Evolutionary conservation across 2,797 vertebrate genomes (phyloP).

Genomic region (Enoplosus armatus): DNA sequence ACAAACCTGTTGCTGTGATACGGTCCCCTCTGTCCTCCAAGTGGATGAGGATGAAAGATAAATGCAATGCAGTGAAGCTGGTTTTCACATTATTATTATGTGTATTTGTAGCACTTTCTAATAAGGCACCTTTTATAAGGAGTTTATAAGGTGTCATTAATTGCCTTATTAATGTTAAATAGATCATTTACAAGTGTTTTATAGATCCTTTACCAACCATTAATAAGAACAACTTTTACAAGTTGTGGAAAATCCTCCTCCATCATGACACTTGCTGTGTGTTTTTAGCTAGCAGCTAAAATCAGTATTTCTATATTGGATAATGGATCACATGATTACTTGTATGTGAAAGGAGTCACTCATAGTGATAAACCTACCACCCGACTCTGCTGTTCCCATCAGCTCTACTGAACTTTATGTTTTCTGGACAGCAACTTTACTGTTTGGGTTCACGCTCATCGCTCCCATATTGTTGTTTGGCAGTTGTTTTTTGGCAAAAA

Average conservation of each 20-base stretch:
- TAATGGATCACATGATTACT: neutral
- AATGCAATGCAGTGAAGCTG: slow-evolving; percentile 12
- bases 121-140: neutral
- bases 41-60: slow-evolving; percentile 49
- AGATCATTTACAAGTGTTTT: neutral
- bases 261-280: neutral
- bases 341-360: neutral
- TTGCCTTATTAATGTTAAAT: neutral
- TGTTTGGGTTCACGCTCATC: slow-evolving; percentile 18
- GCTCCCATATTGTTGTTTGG: neutral
- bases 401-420: neutral
- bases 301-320: neutral
- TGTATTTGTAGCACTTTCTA: no score
- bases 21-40: slow-evolving; percentile 45
- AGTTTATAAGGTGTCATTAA: neutral
- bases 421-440: slow-evolving; percentile 2
- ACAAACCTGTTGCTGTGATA: slow-evolving; percentile 81
- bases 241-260: slow-evolving; percentile 1
- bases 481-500: neutral
- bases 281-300: neutral
- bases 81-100: slow-evolving; percentile 18
- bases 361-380: neutral
- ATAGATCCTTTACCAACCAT: neutral
- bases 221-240: neutral
- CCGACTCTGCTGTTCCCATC: neutral